Evolutionary conservation across 2,113 vertebrate species (phyloP).

Genomic region (Salminus brasiliensis): DNA sequence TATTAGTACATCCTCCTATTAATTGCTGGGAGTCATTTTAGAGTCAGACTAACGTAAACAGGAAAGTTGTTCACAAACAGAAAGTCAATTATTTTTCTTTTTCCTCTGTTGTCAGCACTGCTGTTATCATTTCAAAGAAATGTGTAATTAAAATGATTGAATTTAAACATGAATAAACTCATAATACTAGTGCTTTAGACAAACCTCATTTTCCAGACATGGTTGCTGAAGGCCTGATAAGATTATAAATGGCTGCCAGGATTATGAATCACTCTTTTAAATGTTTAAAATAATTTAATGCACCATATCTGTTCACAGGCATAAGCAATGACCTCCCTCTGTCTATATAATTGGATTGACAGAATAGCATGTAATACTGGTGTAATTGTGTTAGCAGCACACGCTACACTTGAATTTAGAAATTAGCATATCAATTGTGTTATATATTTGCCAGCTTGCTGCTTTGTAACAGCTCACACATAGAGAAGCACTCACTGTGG

Average conservation of each 20-base stretch:
- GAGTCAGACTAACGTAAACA: too few species aligned
- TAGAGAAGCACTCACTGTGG: not conserved
- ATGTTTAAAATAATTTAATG: not conserved
- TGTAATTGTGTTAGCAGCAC: constrained; percentile 12
- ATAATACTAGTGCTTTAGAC: not conserved
- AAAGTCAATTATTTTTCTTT: too few species aligned
- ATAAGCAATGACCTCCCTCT: constrained; percentile 10
- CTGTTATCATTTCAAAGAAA: too few species aligned
- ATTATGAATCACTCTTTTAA: not conserved
- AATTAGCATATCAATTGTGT: constrained; percentile 21
- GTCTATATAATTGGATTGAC: constrained; percentile 9
- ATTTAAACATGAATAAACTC: too few species aligned
- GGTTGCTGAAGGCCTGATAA: not conserved
- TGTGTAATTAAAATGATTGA: too few species aligned
- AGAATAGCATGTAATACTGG: constrained; percentile 4
- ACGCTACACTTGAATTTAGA: not conserved
- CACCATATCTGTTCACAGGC: not conserved
- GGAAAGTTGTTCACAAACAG: too few species aligned
- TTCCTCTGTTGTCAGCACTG: too few species aligned
- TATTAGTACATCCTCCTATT: too few species aligned
- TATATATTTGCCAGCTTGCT: not conserved
- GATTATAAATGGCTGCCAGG: not conserved
- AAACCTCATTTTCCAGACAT: not conserved
- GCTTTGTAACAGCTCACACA: not conserved
- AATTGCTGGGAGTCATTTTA: too few species aligned